Evolutionary conservation across 2,888 invertebrate genomes (phyloP).

Genomic region (Rhagium mordax): DNA sequence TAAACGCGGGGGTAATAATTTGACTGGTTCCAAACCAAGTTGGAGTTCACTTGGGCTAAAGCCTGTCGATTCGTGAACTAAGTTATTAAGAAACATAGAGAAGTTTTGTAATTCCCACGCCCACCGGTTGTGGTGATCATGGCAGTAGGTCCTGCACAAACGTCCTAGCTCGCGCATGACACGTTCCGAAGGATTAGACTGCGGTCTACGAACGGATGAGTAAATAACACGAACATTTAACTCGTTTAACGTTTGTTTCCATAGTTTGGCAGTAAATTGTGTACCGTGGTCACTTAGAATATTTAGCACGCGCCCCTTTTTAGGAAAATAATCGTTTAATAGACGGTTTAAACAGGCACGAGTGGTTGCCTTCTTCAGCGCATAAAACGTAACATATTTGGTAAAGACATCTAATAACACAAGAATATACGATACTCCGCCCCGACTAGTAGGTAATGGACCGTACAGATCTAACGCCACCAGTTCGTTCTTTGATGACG

Average conservation of each 20-base stretch:
- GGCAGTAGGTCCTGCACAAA: no score
- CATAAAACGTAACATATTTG: conserved; percentile 12
- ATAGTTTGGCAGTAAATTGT: conserved; percentile 15
- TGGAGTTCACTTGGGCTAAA: no score
- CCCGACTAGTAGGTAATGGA: conserved; percentile 39
- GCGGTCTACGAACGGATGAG: no score
- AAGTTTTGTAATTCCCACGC: no score
- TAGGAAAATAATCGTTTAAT: conserved; percentile 12
- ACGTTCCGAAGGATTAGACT: no score
- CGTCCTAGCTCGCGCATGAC: no score
- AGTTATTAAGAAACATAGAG: no score
- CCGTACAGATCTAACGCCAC: neutral
- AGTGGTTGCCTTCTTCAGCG: conserved; percentile 24
- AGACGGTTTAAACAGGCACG: neutral
- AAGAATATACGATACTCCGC: conserved; percentile 59
- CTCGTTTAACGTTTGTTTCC: neutral
- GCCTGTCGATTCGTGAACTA: no score
- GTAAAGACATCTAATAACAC: conserved; percentile 57
- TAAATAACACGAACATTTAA: neutral
- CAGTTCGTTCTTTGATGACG: neutral
- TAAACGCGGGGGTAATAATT: no score
- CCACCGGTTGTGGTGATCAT: no score
- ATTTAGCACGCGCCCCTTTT: neutral
- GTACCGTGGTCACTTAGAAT: neutral
- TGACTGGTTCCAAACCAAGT: no score